Evolutionary conservation across 2,797 vertebrate species (phyloP).

Genomic region (Poliocrania exsul): DNA sequence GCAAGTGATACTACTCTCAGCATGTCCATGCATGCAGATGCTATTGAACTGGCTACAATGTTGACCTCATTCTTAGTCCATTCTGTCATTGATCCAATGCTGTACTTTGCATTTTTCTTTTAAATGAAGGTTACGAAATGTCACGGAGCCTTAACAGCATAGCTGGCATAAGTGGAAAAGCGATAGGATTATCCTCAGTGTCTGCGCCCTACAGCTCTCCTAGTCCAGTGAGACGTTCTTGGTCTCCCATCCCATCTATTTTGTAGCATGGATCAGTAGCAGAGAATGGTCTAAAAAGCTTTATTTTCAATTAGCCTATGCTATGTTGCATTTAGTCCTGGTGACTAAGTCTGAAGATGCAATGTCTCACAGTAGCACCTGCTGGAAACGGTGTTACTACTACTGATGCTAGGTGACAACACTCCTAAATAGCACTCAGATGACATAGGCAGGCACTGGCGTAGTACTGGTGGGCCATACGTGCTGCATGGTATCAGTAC

Average conservation of each 20-base stretch:
- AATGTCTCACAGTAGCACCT: constrained; percentile 65
- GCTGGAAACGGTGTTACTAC: constrained; percentile 66
- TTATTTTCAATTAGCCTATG: constrained; percentile 82
- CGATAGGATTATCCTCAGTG: constrained; percentile 87
- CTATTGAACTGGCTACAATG: constrained; percentile 81
- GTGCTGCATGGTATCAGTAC: constrained; percentile 72
- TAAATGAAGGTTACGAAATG: constrained; percentile 92
- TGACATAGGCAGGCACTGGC: constrained; percentile 61
- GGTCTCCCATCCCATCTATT: constrained; percentile 91
- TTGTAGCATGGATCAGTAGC: constrained; percentile 90
- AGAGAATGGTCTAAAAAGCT: constrained; percentile 84
- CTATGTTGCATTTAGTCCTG: constrained; percentile 72
- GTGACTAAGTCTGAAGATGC: constrained; percentile 72
- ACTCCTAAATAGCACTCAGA: constrained; percentile 63
- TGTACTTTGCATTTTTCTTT: constrained; percentile 91
- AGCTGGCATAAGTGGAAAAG: constrained; percentile 87
- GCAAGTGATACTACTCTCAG: constrained; percentile 82
- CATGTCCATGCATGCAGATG: constrained; percentile 91
- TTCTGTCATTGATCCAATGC: constrained; percentile 86
- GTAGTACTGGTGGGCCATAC: constrained; percentile 66
- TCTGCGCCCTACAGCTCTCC: constrained; percentile 90
- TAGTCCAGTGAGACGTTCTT: constrained; percentile 89
- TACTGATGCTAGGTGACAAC: constrained; percentile 68
- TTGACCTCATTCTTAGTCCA: constrained; percentile 75
- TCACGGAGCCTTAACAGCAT: constrained; percentile 93